Base-by-base conservation (phyloP, 2,888 invertebrate species). In the Carterocephalus palaemon region DNA sequence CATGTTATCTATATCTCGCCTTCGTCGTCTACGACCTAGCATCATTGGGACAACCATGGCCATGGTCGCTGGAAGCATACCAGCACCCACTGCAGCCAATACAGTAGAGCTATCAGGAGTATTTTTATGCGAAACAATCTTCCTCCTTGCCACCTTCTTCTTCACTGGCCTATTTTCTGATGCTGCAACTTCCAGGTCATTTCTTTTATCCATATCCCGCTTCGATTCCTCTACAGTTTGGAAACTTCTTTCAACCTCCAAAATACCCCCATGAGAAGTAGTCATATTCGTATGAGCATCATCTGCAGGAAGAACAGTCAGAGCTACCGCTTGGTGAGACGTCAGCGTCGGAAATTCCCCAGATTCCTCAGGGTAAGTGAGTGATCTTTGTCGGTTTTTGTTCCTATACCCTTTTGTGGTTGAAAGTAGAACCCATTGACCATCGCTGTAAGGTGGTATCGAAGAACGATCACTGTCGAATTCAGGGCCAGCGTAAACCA, bases 41-140 rank as follows among this genome's bases (percentile, higher is more conserved):
- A 93, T 91, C 89, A 93, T 91, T 0, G 94, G 94, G 22, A 93
- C 91, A 54, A 94, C 88, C 91, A 93, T 92, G 0, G 93, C 93
- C 91, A 93, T 92, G 0, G 93, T 92, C 0, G 93, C 93, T 3
- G 93, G 93, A 10, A 94, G 88, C 91, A 94, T 92, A 0, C 93
- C 93, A 8, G 93, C 93, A 0, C 93, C 92, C 0, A 93, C 92
- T 0, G 92, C 92, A 4, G 93, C 92, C 51, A 93, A 65, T 20
- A 93, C 88, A 0, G 92, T 90, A 0, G 91, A 88, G 54, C 89
- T 89, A 59, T 91, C 90, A 2, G 83, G 84, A 36, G 67, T 61
- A 1, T 69, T 64, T 46, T 75, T 78, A 1, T 76, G 65, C 8
- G 51, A 34, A 10, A 83, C 60, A 15, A 86, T 51, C 51, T 70